Evolutionary conservation across 2,113 vertebrate species (phyloP).

Genomic region (Sylvilagus bachmani): DNA sequence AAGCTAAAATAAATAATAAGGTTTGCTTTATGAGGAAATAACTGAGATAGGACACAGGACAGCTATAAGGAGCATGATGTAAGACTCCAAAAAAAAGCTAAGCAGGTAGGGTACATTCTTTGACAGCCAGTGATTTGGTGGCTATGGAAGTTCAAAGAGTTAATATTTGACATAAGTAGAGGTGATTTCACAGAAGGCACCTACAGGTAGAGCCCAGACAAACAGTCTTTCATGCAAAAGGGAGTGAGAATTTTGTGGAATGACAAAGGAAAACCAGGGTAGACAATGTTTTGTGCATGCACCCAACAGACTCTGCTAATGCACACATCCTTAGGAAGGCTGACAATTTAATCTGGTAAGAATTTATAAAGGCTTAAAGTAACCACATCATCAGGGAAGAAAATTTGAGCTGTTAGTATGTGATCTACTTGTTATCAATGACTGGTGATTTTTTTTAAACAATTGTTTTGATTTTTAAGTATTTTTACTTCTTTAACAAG

Average conservation of each 20-base stretch:
- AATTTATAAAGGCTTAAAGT: neutral
- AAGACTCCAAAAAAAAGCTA: slow-evolving; percentile 11
- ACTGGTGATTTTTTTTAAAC: neutral
- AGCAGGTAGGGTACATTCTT: neutral
- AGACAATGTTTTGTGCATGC: too few relatives aligned
- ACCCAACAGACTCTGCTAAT: neutral
- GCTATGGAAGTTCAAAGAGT: neutral
- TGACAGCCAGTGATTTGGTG: neutral
- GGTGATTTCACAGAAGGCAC: neutral
- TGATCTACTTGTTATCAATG: neutral
- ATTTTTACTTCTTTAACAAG: slow-evolving; percentile 32
- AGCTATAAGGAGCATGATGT: neutral
- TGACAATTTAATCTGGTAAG: neutral
- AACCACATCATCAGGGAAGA: neutral
- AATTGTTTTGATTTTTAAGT: neutral
- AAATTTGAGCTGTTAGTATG: neutral
- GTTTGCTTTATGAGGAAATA: neutral
- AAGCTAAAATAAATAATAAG: neutral
- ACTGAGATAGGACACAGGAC: neutral
- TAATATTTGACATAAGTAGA: neutral
- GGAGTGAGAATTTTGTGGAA: neutral
- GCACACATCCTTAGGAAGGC: neutral
- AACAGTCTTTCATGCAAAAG: neutral
- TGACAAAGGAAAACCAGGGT: neutral
- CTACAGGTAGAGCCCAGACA: neutral